Evolutionary conservation across 2,797 vertebrate species (phyloP), one percentile per base, ranked within the genome.

Genomic region (Ispidina picta): DNA sequence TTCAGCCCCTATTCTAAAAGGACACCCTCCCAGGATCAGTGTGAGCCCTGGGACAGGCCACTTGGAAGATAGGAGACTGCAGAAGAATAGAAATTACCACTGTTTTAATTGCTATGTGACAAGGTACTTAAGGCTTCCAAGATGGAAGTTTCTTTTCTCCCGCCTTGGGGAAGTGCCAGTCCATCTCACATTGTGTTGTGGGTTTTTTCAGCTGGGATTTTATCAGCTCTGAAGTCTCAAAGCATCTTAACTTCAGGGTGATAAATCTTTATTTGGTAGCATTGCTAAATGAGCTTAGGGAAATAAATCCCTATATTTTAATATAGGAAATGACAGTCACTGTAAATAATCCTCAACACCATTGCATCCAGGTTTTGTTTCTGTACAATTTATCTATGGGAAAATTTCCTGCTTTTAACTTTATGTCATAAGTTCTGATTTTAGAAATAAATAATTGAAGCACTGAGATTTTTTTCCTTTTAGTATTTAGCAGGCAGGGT

Each of bases 231-330:
- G 43, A 84, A 78, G 41, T 68, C 62, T 49, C 90, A 93, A 95
- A 85, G 69, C 91, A 28, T 94, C 87, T 94, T 92, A 94, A 92
- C 62, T 70, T 76, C 66, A 43, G 90, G 26, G 41, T 86, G 60
- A 49, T 86, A 91, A 91, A 91, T 88, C 62, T 54, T 71, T 86
- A 43, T 86, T 91, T 4, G 5, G 25, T 74, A 86, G 46, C 35
- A 39, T 64, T 94, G 86, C 88, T 84, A 95, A 85, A 84, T 85
- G 70, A 89, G 81, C 64, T 94, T 84, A 88, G 74, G 46, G 66
- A 84, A 82, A 82, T 92, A 90, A 93, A 94, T 93, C 84, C 76
- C 28, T 77, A 2, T 44, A 56, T 80, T 88, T 93, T 91, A 92
- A 76, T 82, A 75, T 37, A 79, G 68, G 15, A 46, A 93, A 83